A percentile compares a stretch with the other conserved stretches of the same genome.
Conservation (phyloP, 2,888 invertebrate species). For the Acheta domesticus region DNA sequence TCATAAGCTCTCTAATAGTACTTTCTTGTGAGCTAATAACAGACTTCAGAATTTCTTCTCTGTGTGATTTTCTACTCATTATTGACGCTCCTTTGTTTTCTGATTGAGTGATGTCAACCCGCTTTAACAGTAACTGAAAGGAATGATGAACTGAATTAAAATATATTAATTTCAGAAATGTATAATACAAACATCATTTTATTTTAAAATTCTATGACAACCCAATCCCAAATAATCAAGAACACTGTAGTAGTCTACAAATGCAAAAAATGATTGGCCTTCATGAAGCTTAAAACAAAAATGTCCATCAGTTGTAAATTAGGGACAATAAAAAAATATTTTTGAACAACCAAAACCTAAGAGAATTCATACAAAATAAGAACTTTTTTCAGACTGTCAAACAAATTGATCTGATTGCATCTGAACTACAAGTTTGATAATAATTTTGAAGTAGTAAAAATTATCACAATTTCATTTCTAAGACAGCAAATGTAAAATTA, state of each 20-base stretch:
- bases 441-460: not conserved
- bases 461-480: not conserved
- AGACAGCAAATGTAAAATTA: not conserved
- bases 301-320: too few relatives aligned
- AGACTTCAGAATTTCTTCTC: conserved; percentile 24
- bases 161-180: too few relatives aligned
- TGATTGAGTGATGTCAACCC: not conserved
- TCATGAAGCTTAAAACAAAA: too few relatives aligned
- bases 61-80: not conserved
- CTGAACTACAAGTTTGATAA: not conserved
- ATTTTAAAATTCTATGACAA: too few relatives aligned
- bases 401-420: not conserved
- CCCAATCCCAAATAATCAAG: too few relatives aligned
- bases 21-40: conserved; percentile 26
- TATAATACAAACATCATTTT: too few relatives aligned
- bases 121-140: conserved; percentile 21
- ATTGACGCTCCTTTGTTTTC: not conserved
- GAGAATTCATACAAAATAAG: not conserved
- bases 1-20: conserved; percentile 21
- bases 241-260: too few relatives aligned
- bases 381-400: not conserved
- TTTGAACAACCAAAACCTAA: too few relatives aligned
- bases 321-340: too few relatives aligned
- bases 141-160: too few relatives aligned
- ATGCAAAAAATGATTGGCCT: too few relatives aligned